Conservation (phyloP, 2,113 vertebrate species). For the Setophaga kirtlandii region DNA sequence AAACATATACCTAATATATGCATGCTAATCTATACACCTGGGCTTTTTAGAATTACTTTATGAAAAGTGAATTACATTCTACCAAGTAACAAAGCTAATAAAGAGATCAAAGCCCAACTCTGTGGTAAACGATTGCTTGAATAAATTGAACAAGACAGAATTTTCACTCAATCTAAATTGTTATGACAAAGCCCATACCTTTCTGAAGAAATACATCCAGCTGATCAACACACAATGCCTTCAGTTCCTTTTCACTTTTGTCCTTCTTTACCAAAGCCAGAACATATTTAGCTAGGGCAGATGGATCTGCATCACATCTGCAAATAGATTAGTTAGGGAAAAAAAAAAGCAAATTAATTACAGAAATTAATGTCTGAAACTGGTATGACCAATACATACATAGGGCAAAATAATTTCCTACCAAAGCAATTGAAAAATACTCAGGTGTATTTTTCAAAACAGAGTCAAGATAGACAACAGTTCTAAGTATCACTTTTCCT, state of each 20-base stretch:
- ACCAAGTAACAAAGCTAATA: background rate
- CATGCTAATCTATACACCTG: background rate
- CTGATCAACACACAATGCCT: constrained; percentile 97
- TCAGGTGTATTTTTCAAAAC: background rate
- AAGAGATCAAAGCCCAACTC: background rate
- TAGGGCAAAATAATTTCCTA: background rate
- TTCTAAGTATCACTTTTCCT: background rate
- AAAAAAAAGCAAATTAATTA: background rate
- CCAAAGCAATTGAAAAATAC: background rate
- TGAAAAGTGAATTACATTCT: background rate
- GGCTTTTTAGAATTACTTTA: background rate
- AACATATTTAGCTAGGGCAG: constrained; percentile 97
- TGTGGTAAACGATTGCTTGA: background rate
- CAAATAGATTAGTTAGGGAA: background rate
- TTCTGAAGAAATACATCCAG: constrained; percentile 99
- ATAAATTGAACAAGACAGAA: background rate
- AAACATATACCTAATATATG: background rate
- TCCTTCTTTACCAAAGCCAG: constrained; percentile 98
- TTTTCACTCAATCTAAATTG: background rate
- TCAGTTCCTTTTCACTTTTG: constrained; percentile 95
- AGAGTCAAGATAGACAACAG: background rate
- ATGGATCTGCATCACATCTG: constrained; percentile 98
- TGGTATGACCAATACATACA: background rate
- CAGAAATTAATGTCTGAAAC: background rate
- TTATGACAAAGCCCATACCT: constrained; percentile 75